These are phyloP conservation scores for Arenaria interpres DNA, from an alignment of 2,113 vertebrate genomes.

Conservation along the genomic window DNA sequence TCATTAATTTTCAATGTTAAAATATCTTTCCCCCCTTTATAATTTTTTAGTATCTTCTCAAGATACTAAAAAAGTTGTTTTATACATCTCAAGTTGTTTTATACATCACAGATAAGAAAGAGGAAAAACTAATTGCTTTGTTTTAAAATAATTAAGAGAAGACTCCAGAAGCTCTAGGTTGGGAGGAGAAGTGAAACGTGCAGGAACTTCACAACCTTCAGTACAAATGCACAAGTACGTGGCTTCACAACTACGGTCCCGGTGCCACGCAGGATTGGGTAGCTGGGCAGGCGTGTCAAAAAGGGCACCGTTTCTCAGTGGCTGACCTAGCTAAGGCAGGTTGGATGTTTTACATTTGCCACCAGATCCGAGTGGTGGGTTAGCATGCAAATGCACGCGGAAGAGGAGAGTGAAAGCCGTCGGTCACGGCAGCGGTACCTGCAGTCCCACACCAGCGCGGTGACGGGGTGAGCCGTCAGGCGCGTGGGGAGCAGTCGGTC, in stretches of 20 bases:
- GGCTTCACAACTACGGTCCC: accelerated
- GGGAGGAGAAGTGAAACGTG: background rate
- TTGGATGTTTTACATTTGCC: background rate
- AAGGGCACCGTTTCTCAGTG: background rate
- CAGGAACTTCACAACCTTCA: background rate
- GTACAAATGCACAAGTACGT: background rate
- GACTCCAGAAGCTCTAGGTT: background rate
- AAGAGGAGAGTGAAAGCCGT: background rate
- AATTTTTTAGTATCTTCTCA: background rate
- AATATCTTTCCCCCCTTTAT: background rate
- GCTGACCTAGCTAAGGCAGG: background rate
- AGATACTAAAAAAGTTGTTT: too few relatives aligned
- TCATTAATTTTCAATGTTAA: background rate
- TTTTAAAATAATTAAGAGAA: background rate
- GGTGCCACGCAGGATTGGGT: background rate
- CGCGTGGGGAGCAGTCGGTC: accelerated
- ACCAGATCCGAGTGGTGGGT: background rate
- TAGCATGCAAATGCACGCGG: accelerated
- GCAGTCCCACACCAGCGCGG: accelerated
- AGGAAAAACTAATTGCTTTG: background rate
- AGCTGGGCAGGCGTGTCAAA: background rate
- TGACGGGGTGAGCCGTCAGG: background rate
- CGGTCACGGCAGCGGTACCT: background rate
- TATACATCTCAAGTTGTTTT: background rate
- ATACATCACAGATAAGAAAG: background rate